These are phyloP conservation scores for Meloidogyne exigua DNA, from an alignment of 1,140 invertebrate species.

Conservation along the genomic window DNA sequence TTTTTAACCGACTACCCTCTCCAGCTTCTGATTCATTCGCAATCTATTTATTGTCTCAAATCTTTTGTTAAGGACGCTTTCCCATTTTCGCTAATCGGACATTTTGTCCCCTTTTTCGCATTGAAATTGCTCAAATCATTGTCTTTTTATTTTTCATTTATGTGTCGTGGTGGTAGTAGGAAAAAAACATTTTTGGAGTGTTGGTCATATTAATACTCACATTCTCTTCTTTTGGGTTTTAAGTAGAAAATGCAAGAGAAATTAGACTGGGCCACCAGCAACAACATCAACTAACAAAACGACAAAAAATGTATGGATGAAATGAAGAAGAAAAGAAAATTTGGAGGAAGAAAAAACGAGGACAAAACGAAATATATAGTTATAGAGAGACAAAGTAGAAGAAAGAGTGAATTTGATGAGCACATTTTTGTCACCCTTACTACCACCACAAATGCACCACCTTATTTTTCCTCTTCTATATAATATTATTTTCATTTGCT, in stretches of 20 bases:
- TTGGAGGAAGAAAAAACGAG: constrained; percentile 2
- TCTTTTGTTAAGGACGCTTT: background rate
- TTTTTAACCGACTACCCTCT: no score
- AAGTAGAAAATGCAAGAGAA: constrained; percentile 1
- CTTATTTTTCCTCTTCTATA: background rate
- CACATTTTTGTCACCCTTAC: constrained; percentile 1
- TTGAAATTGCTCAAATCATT: background rate
- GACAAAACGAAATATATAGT: background rate
- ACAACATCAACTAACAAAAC: background rate
- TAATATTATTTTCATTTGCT: background rate
- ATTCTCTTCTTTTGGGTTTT: background rate
- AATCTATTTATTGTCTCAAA: background rate
- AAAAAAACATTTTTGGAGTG: background rate
- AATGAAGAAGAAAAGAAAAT: background rate
- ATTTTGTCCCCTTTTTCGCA: background rate
- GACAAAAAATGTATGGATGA: constrained; percentile 1
- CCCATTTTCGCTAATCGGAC: background rate
- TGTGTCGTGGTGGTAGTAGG: background rate
- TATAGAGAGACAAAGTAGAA: background rate
- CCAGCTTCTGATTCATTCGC: no score
- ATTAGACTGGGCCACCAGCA: constrained; percentile 12
- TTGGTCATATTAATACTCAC: background rate
- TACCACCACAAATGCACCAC: background rate
- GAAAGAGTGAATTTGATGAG: background rate
- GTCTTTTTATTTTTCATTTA: background rate